Evolutionary conservation across 2,113 vertebrate species (phyloP).

Genomic region (Heteronetta atricapilla): DNA sequence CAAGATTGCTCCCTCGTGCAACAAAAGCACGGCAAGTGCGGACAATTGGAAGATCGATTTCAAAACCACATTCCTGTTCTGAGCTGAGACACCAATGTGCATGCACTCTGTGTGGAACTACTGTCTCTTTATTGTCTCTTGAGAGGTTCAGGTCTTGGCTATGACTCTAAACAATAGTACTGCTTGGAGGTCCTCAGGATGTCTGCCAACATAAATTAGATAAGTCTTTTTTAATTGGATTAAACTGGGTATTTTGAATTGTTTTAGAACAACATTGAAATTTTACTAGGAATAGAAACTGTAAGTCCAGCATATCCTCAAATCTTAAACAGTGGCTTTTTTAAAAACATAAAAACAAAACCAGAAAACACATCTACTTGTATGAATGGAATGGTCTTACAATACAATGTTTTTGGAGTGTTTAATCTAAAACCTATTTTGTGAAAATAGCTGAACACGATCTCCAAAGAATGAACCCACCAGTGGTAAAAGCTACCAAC

Average conservation of each 20-base stretch:
- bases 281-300: neutral
- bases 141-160: neutral
- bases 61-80: neutral
- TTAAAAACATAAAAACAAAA: neutral
- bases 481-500: neutral
- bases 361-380: neutral
- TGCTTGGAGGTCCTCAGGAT: neutral
- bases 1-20: neutral
- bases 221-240: neutral
- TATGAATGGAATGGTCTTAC: neutral
- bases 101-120: neutral
- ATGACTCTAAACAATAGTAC: neutral
- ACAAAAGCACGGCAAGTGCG: no score
- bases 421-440: neutral
- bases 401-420: neutral
- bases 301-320: neutral
- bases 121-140: neutral
- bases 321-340: neutral
- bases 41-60: neutral
- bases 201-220: neutral
- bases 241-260: neutral
- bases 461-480: neutral
- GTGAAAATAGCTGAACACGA: neutral
- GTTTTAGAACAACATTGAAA: neutral
- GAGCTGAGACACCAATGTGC: neutral